Evolutionary conservation across 2,888 invertebrate species (phyloP), one percentile per base, ranked within the genome.

Genomic region (Exephanes ischioxanthus): DNA sequence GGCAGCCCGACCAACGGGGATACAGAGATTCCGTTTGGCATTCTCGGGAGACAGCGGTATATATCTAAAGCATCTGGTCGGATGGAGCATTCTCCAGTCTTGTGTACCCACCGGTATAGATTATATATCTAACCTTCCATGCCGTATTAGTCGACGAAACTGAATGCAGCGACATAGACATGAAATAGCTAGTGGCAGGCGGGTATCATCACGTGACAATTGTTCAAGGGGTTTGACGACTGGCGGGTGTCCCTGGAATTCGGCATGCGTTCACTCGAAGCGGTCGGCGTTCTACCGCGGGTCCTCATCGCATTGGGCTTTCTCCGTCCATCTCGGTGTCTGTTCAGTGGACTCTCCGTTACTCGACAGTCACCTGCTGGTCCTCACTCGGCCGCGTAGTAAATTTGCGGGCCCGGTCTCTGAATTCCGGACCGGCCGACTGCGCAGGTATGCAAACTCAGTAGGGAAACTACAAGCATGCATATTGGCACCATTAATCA

Each of bases 401-500:
- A 81, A 80, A 86, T 81, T 79, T 77, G 77, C 66, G 58, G 67
- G 80, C 85, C 84, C 66, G 72, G 78, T 80, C 86, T 87, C 84
- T 80, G 87, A 78, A 30, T 78, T 80, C 83, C 86, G 83, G 45
- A 4, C 14, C 26, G n/a, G 14, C 63, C 63, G 48, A 66, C 58
- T 53, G 73, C 63, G 55, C 68, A 71, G 78, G 37, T 79, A 84
- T 79, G 81, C 72, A 55, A 82, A 81, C 71, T 78, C 71, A 63
- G 78, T 66, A 63, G 78, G 71, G 72, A 89, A 90, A 89, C 89
- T 89, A 89, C 90, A 85, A 88, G 88, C 90, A 88, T 89, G 91
- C 91, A 91, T 91, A 91, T 92, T 92, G 90, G 90, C 86, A 84
- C 87, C 90, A 90, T 92, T 92, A 92, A 92, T 92, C 92, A 92